phyloP scores from a whole-genome alignment of 2,113 vertebrate genomes.

The Hylia prasina region DNA sequence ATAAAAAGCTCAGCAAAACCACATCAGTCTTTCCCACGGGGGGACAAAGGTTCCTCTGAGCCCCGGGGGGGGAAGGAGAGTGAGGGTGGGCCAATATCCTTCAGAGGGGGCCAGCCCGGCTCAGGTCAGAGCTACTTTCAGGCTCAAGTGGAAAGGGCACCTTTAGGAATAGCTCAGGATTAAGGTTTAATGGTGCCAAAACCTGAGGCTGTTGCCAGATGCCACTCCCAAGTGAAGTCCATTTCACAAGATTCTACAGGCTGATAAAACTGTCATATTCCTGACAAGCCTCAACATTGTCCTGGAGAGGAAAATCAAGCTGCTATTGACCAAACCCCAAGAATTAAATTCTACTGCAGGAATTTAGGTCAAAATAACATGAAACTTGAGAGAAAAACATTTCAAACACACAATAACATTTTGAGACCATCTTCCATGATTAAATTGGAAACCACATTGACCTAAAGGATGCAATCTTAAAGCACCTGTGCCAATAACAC shows the following conservation, averaged over 20 bases:
- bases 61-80: neutral
- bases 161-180: neutral
- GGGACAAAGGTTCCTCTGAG: neutral
- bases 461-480: neutral
- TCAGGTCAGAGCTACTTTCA: neutral
- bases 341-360: neutral
- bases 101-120: neutral
- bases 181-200: neutral
- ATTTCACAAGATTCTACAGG: neutral
- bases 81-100: neutral
- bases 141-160: neutral
- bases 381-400: neutral
- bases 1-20: neutral
- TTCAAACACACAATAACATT: neutral
- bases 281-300: neutral
- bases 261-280: neutral
- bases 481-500: neutral
- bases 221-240: neutral
- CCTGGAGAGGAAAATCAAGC: neutral
- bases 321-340: neutral
- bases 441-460: neutral
- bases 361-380: neutral
- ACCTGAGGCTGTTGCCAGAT: neutral
- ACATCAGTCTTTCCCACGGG: constrained; percentile 9
- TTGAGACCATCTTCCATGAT: neutral